Evolutionary conservation across 2,113 vertebrate species (phyloP).

Genomic region (Otus sunia): DNA sequence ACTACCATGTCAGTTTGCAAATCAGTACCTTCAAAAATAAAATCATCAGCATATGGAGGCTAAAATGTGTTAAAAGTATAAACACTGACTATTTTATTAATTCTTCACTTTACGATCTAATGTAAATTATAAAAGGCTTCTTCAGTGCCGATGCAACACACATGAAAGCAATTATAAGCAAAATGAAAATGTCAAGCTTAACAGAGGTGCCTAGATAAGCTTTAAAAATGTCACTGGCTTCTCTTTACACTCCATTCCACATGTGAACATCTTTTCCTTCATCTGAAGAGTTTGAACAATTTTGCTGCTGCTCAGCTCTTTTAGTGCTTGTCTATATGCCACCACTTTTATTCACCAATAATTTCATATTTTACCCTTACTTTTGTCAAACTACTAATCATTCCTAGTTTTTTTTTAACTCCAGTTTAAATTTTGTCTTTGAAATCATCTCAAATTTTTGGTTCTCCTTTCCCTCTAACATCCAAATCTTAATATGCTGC

Average conservation of each 20-base stretch:
- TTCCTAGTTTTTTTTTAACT: background rate
- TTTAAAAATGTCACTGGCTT: slow-evolving; percentile 52
- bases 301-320: background rate
- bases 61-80: background rate
- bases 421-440: background rate
- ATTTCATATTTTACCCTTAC: background rate
- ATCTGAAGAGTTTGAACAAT: background rate
- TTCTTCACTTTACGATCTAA: background rate
- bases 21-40: background rate
- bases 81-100: background rate
- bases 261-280: background rate
- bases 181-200: slow-evolving; percentile 24
- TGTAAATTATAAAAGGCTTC: background rate
- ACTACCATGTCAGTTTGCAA: background rate
- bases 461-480: background rate
- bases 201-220: background rate
- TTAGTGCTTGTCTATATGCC: background rate
- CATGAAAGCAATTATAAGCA: slow-evolving; percentile 7
- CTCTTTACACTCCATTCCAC: slow-evolving; percentile 17
- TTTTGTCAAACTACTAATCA: background rate
- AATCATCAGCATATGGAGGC: background rate
- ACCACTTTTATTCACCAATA: background rate
- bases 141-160: background rate
- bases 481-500: background rate
- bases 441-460: background rate